Base-by-base conservation (phyloP, 1,140 invertebrate genomes). In the Trichonephila clavata region DNA sequence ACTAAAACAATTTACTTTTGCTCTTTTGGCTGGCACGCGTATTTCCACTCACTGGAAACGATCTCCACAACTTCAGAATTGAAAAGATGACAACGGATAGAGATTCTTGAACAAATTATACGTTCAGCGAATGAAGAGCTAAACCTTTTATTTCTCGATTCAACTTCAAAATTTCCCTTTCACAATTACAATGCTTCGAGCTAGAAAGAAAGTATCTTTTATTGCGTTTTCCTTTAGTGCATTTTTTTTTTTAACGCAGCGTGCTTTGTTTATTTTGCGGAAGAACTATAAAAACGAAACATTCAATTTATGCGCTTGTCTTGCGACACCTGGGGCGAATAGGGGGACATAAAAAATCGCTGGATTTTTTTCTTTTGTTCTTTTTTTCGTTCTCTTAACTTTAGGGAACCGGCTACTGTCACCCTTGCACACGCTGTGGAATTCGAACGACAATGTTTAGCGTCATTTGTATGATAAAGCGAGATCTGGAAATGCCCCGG, bases 381-480 rank as follows among this genome's bases (percentile, higher is more conserved):
- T 20, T 89, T 77, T 65, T 60, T 86, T 86, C 32, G 27, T 89
- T 71, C 32, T 87, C 20, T 87, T 87, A 32, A 63, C 32, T 63
- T 77, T 13, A 18, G 27, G 71, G 27, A 39, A 77, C 63, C 18
- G 27, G 61, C 50, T 61, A 32, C 59, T 81, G 89, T 81, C 24
- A 43, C 32, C 50, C 57, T 21, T 80, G 88, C 88, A 81, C 88
- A 77, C 71, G 59, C 60, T 86, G 27, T 27, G 63, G 71, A 87
- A 93, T 87, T 81, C 65, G 39, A 87, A 93, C 39, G 92, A 88
- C 89, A 83, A 61, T 83, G 89, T 91, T 91, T 91, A 91, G 89
- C 92, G 92, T 93, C 92, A 80, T 93, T 93, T 93, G 92, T 93
- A 93, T 93, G 92, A 93, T 93, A 93, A 93, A 93, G 65, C 57